Evolutionary conservation across 2,888 invertebrate genomes (phyloP).

Genomic region (Cetonia aurata): DNA sequence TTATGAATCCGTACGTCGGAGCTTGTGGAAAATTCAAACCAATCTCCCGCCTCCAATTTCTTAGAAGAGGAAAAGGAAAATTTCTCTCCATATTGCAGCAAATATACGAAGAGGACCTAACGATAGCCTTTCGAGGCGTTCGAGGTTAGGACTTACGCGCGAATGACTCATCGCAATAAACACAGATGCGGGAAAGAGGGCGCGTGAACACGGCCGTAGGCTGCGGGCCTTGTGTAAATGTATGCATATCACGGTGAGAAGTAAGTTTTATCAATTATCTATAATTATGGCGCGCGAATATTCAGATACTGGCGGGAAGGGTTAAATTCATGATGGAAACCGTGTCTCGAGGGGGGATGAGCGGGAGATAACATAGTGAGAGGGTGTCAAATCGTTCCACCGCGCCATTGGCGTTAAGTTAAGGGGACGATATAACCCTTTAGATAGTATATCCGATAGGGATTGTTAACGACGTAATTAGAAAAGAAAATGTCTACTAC

Average conservation of each 20-base stretch:
- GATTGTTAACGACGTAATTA: constrained; percentile 65
- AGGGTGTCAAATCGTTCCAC: constrained; percentile 61
- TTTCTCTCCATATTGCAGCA: background rate
- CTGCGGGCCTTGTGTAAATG: background rate
- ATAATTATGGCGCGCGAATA: constrained; percentile 53
- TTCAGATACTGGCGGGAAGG: constrained; percentile 56
- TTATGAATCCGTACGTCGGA: constrained; percentile 6
- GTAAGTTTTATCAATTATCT: constrained; percentile 52
- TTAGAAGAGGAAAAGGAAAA: constrained; percentile 8
- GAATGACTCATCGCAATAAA: constrained; percentile 40
- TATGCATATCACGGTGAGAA: constrained; percentile 21
- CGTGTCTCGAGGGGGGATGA: constrained; percentile 55
- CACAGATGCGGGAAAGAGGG: background rate
- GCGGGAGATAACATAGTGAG: constrained; percentile 64
- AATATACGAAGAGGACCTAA: no score
- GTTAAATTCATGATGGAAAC: constrained; percentile 62
- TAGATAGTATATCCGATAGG: constrained; percentile 62
- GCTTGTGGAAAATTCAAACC: background rate
- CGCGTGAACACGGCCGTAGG: background rate
- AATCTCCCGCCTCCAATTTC: background rate
- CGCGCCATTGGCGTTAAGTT: constrained; percentile 63
- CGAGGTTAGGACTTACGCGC: constrained; percentile 22
- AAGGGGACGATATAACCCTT: constrained; percentile 60
- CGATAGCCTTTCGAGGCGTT: background rate
- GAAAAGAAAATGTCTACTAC: constrained; percentile 63